Conservation (phyloP, 64 coral and sea anemone species). For the Cladopsammia gracilis region DNA sequence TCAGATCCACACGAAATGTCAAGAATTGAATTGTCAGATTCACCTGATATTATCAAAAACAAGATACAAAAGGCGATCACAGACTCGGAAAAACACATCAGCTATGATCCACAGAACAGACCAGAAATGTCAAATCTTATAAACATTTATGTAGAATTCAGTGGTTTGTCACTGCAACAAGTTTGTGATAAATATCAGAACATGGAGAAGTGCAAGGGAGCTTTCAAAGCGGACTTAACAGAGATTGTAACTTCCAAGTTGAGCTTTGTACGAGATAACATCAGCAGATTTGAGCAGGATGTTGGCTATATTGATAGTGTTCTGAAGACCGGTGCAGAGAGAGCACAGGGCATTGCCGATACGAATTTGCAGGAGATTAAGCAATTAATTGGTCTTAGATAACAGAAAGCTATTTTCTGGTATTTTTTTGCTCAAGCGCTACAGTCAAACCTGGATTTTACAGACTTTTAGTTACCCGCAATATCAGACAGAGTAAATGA, state of each 20-base stretch:
- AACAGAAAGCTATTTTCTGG: neutral
- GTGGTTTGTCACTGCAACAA: constrained; percentile 25
- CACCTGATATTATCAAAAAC: constrained; percentile 53
- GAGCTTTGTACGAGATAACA: constrained; percentile 33
- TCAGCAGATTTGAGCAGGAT: constrained; percentile 25
- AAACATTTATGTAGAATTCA: constrained; percentile 80
- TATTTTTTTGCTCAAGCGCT: too few species aligned
- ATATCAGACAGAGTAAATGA: too few species aligned
- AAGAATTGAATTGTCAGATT: constrained; percentile 73
- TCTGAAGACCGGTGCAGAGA: constrained; percentile 49
- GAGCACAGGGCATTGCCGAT: constrained; percentile 62
- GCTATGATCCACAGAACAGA: constrained; percentile 74
- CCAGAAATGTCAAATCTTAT: constrained; percentile 87
- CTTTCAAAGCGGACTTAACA: constrained; percentile 74
- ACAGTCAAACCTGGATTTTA: too few species aligned
- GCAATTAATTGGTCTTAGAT: constrained; percentile 73
- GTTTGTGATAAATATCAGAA: constrained; percentile 77
- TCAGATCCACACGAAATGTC: constrained; percentile 73
- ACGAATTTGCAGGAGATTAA: constrained; percentile 56
- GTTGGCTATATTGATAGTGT: constrained; percentile 60
- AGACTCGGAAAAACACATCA: constrained; percentile 84
- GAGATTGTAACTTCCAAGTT: constrained; percentile 71
- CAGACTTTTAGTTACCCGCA: too few species aligned
- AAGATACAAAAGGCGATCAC: constrained; percentile 89
- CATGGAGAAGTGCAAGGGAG: constrained; percentile 61